Evolutionary conservation across 2,113 vertebrate genomes (phyloP).

Genomic region (Sylvilagus bachmani): DNA sequence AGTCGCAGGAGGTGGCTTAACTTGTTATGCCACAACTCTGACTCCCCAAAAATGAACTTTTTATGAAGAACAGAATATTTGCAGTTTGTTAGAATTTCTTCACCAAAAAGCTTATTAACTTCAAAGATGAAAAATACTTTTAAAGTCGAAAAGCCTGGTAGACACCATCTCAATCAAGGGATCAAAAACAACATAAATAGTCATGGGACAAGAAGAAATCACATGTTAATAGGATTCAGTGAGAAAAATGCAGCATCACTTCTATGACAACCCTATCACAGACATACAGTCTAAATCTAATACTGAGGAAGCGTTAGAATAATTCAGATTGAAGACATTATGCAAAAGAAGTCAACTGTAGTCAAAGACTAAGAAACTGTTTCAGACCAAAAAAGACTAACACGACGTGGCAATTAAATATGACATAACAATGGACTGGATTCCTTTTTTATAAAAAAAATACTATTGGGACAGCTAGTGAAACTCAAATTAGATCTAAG

Average conservation of each 20-base stretch:
- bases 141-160: constrained; percentile 49
- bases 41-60: neutral
- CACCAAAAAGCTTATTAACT: constrained; percentile 41
- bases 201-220: constrained; percentile 7
- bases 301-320: constrained; percentile 16
- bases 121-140: constrained; percentile 30
- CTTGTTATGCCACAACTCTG: too few species aligned
- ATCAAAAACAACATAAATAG: neutral
- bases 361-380: neutral
- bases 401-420: neutral
- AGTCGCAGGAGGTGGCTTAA: too few species aligned
- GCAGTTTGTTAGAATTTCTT: neutral
- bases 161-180: neutral
- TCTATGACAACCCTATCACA: neutral
- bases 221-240: neutral
- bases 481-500: neutral
- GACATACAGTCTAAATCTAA: neutral
- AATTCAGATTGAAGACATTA: neutral
- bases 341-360: constrained; percentile 39
- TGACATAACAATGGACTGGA: neutral
- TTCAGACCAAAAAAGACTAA: neutral
- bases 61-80: constrained; percentile 20
- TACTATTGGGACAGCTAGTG: too few species aligned
- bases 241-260: neutral
- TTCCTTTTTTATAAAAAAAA: neutral